Conservation (phyloP, 2,797 vertebrate species). For the Phylloscopus collybita region DNA sequence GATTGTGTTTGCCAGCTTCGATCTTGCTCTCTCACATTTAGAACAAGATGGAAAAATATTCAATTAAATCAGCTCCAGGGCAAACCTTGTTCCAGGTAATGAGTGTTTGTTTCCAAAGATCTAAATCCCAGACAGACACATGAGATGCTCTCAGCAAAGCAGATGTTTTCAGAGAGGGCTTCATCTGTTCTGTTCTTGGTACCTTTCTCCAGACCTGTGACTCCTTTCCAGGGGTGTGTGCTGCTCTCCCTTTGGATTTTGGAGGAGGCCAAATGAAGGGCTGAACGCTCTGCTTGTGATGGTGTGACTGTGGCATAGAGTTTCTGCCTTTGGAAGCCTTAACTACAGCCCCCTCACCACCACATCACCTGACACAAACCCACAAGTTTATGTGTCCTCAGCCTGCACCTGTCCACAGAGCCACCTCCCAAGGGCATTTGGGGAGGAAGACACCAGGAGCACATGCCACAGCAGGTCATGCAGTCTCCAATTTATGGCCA, state of each 20-base stretch:
- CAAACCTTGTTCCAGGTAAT: accelerated
- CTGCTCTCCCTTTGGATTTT: not conserved
- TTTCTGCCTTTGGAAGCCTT: not conserved
- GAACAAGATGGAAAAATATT: not conserved
- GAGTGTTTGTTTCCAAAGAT: not conserved
- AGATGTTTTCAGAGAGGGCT: not conserved
- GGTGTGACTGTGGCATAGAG: not conserved
- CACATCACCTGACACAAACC: accelerated
- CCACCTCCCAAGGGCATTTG: not conserved
- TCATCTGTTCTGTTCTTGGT: not conserved
- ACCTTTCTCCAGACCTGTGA: not conserved
- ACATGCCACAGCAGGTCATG: accelerated
- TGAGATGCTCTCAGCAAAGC: not conserved
- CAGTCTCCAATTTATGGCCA: not conserved
- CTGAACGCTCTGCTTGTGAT: not conserved
- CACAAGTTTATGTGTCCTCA: not conserved
- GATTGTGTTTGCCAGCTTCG: not conserved
- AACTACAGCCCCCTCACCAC: not conserved
- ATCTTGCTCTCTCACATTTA: not conserved
- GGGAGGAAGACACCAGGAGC: not conserved
- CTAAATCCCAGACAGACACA: not conserved
- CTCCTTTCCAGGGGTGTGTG: not conserved
- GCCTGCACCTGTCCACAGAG: accelerated
- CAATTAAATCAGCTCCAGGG: not conserved
- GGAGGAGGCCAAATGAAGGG: not conserved